Evolutionary conservation across 2,113 vertebrate genomes (phyloP).

Genomic region (Crocuta crocuta): DNA sequence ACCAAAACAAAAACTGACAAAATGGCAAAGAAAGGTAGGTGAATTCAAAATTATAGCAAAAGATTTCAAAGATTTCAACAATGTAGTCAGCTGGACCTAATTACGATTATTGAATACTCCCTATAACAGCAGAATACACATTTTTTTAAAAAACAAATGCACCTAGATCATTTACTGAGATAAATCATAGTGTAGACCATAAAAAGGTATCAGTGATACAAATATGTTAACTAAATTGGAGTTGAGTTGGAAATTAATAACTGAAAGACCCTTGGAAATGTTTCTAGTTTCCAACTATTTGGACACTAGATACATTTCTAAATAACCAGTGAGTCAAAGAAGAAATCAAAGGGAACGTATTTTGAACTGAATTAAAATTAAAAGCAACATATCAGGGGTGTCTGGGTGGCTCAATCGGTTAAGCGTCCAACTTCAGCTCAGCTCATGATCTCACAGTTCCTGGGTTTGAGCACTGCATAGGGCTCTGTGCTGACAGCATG

Average conservation of each 20-base stretch:
- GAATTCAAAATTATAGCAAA: neutral
- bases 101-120: neutral
- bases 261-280: neutral
- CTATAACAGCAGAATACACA: neutral
- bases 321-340: constrained; percentile 10
- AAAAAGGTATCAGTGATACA: neutral
- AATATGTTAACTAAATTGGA: neutral
- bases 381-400: neutral
- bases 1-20: neutral
- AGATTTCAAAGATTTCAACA: neutral
- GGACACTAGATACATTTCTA: constrained; percentile 23
- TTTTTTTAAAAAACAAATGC: neutral
- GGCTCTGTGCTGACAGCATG: no score
- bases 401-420: no score
- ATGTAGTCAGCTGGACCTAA: neutral
- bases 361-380: constrained; percentile 23
- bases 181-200: neutral
- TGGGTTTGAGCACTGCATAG: no score
- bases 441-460: no score
- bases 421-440: no score
- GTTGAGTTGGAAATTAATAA: constrained; percentile 44
- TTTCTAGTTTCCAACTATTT: neutral
- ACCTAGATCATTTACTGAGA: neutral
- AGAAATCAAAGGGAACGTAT: neutral
- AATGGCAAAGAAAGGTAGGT: neutral